Evolutionary conservation across 2,113 vertebrate genomes (phyloP).

Genomic region (Lepisosteus osseus): DNA sequence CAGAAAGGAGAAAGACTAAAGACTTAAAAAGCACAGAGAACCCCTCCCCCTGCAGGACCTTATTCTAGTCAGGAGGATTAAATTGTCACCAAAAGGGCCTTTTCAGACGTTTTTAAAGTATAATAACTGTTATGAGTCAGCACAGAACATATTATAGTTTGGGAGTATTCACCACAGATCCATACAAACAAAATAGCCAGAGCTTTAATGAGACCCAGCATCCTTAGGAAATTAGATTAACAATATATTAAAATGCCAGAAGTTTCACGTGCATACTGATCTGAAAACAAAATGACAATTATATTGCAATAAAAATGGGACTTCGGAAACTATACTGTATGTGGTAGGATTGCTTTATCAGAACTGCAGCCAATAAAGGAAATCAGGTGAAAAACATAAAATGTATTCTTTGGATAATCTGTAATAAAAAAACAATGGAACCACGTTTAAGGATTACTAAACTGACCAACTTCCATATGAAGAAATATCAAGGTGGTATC

Average conservation of each 20-base stretch:
- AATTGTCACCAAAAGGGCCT: background rate
- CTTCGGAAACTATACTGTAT: no score
- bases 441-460: no score
- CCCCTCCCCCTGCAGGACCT: background rate
- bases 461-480: no score
- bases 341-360: no score
- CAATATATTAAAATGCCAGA: background rate
- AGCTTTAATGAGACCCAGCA: conserved; percentile 34
- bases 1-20: no score
- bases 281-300: background rate
- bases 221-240: background rate
- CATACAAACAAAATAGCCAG: conserved; percentile 40
- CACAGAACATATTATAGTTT: conserved; percentile 19
- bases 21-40: background rate
- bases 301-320: background rate
- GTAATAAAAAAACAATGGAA: no score
- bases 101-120: background rate
- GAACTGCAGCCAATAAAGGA: no score
- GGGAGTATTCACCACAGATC: conserved; percentile 34
- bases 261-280: background rate
- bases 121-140: conserved; percentile 38
- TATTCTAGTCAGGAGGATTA: background rate
- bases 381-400: no score
- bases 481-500: no score
- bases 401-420: no score